Percentiles rank a stretch among this genome's conserved stretches.
Conservation (phyloP, 2,888 invertebrate species). For the Capitulum mitella region DNA sequence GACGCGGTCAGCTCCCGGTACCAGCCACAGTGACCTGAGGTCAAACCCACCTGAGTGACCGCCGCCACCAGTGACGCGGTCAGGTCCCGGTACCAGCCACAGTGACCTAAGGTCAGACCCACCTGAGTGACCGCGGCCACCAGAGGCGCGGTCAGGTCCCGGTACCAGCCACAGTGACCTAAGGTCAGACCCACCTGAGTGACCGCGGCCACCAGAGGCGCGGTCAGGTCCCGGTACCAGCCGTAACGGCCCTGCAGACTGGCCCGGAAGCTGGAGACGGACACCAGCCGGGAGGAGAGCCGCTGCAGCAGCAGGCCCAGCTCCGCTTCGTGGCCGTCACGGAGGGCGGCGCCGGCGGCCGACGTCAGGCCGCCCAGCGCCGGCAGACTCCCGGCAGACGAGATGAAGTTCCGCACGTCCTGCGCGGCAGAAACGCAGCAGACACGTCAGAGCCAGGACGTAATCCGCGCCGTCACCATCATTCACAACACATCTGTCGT, state of each 20-base stretch:
- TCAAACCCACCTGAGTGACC: no score
- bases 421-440: neutral
- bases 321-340: slow-evolving; percentile 20
- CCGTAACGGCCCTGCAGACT: slow-evolving; percentile 41
- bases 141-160: no score
- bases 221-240: slow-evolving; percentile 70
- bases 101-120: no score
- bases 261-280: slow-evolving; percentile 49
- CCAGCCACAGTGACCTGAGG: no score
- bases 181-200: neutral
- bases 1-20: no score
- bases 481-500: no score
- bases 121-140: no score
- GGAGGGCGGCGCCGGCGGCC: neutral
- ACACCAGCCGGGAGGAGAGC: slow-evolving; percentile 42
- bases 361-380: slow-evolving; percentile 31
- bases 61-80: no score
- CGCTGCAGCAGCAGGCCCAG: slow-evolving; percentile 25
- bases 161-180: no score
- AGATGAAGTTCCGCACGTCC: neutral
- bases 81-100: no score
- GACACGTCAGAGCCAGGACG: slow-evolving; percentile 26
- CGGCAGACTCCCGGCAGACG: slow-evolving; percentile 31
- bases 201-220: slow-evolving; percentile 59
- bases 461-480: no score